Conservation (phyloP, 2,113 vertebrate genomes). For the Oryzias woworae region DNA sequence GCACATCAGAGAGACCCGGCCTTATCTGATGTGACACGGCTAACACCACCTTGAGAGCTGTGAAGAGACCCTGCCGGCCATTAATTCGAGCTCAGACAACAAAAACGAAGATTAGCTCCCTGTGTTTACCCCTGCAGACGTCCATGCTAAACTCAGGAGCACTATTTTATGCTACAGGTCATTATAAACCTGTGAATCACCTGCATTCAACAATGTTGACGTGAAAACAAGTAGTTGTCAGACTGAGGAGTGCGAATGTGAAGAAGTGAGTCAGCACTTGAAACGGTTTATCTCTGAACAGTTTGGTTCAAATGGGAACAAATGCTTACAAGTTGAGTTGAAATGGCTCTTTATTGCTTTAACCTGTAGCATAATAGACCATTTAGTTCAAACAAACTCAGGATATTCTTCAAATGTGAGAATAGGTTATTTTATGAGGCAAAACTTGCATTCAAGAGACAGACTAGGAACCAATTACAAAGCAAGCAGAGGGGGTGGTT, state of each 20-base stretch:
- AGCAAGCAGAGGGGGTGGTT: no score
- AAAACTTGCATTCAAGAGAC: no score
- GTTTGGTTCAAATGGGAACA: slow-evolving; percentile 26
- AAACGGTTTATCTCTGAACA: slow-evolving; percentile 38
- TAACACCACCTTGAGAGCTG: slow-evolving; percentile 64
- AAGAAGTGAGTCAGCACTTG: slow-evolving; percentile 46
- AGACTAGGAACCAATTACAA: no score
- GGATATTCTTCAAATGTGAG: no score
- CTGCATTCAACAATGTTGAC: slow-evolving; percentile 23
- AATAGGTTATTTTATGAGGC: no score
- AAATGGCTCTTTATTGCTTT: slow-evolving; percentile 14
- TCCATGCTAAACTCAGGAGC: slow-evolving; percentile 38
- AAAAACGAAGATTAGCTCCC: slow-evolving; percentile 35
- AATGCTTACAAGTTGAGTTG: slow-evolving; percentile 11
- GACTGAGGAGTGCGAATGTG: slow-evolving; percentile 40
- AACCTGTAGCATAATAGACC: background rate
- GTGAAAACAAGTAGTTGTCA: slow-evolving; percentile 39
- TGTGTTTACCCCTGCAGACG: slow-evolving; percentile 56
- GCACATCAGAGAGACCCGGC: slow-evolving; percentile 48
- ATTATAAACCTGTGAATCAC: slow-evolving; percentile 54
- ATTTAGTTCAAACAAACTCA: no score
- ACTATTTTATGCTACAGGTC: slow-evolving; percentile 32
- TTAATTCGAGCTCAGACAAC: slow-evolving; percentile 49
- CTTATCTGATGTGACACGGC: slow-evolving; percentile 55
- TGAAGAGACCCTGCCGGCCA: slow-evolving; percentile 50